A percentile compares a stretch with the other conserved stretches of the same genome.
Evolutionary conservation across 2,113 vertebrate genomes (phyloP).

Genomic region (Tiliqua scincoides): DNA sequence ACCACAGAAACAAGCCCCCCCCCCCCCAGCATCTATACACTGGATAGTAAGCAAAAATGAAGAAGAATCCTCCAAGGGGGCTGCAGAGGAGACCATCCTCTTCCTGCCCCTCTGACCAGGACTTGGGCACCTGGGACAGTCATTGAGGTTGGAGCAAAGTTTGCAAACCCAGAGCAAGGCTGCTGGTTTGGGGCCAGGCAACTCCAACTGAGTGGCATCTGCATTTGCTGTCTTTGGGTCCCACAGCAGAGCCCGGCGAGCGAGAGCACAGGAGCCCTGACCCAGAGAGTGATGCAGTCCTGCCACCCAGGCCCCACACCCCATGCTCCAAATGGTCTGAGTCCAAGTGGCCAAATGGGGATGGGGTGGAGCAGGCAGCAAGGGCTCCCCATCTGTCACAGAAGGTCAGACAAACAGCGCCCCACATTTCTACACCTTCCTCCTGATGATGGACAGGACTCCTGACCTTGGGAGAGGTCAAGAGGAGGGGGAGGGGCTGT

Average conservation of each 20-base stretch:
- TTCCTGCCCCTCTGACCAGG: neutral
- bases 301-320: neutral
- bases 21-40: neutral
- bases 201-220: too few relatives aligned
- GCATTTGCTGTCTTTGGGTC: too few relatives aligned
- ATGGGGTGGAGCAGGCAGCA: neutral
- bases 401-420: neutral
- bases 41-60: neutral
- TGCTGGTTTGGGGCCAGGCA: neutral
- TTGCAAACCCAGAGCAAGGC: neutral
- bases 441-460: neutral
- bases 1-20: neutral
- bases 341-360: neutral
- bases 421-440: neutral
- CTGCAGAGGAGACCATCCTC: neutral
- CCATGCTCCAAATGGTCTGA: neutral
- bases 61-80: neutral
- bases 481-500: neutral
- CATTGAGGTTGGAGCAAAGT: neutral
- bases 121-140: neutral
- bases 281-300: too few relatives aligned
- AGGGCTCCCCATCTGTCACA: neutral
- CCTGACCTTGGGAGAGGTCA: conserved; percentile 13
- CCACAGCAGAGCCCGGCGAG: neutral
- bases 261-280: neutral